Base-by-base conservation (phyloP, 2,888 invertebrate genomes). In the Hirtodrosophila confusa region DNA sequence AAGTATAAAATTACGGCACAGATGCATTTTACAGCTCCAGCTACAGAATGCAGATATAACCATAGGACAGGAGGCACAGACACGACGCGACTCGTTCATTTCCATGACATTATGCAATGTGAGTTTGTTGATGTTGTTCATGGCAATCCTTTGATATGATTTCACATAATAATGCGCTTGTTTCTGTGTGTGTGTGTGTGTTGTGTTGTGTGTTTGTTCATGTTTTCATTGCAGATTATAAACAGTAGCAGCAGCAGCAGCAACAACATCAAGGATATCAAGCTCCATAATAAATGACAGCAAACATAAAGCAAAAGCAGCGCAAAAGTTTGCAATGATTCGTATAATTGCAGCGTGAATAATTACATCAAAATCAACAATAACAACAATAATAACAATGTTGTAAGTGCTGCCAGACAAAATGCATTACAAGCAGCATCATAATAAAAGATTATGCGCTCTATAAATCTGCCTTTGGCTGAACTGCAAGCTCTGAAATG, bases 311-410 rank as follows among this genome's bases (percentile, higher is more conserved):
- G 76, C 71, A 69, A 50, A 51, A 39, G 63, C 69, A 70, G 48
- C 40, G 63, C 61, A 51, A 82, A 84, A 78, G 57, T 77, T 80
- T 72, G 64, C 78, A 70, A 85, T 87, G 78, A 80, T 75, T 83
- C 78, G 63, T 73, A 88, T 83, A 88, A 88, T 88, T 83, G 83
- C 86, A 88, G 88, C 71, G 71, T 76, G 79, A 85, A 87, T 88
- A 83, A 83, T 86, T 88, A 88, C 80, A 83, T 88, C 69, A 74
- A 86, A 88, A 83, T 78, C 80, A 77, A 69, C 62, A 76, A 33
- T 62, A 65, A 49, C 24, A 45, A 45, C 39, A 68, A 45, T 36
- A 40, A 35, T n/a, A 29, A 7, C 31, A 53, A 8, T 23, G 27
- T 53, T 53, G 17, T 45, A 70, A 70, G 65, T 60, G 70, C 60